These are phyloP conservation scores for Leptobrachium leishanense DNA, from an alignment of 2,113 vertebrate genomes.

Conservation along the genomic window DNA sequence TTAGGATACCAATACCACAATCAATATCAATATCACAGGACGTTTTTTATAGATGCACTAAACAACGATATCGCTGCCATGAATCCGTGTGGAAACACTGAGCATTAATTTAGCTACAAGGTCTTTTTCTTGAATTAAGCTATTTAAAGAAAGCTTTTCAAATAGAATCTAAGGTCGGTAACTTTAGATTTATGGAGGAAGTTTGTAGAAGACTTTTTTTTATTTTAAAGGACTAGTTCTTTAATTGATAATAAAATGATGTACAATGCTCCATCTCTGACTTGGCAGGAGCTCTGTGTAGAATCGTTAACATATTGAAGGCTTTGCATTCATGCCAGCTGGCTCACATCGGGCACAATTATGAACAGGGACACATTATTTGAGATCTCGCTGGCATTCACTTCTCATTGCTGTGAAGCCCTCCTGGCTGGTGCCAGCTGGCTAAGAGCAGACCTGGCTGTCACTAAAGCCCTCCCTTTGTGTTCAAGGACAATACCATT, in stretches of 20 bases:
- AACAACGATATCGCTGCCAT: too few species aligned
- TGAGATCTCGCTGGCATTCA: slow-evolving; percentile 32
- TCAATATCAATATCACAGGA: too few species aligned
- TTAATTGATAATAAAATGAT: slow-evolving; percentile 33
- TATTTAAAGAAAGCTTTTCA: background rate
- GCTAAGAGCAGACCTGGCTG: slow-evolving; percentile 1
- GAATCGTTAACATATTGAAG: slow-evolving; percentile 35
- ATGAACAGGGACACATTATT: slow-evolving; percentile 44
- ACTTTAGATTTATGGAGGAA: slow-evolving; percentile 17
- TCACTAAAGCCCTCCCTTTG: slow-evolving; percentile 14
- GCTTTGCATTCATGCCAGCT: slow-evolving; percentile 40
- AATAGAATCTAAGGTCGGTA: background rate
- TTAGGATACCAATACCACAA: too few species aligned
- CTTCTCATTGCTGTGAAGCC: slow-evolving; percentile 31
- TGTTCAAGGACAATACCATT: slow-evolving; percentile 33
- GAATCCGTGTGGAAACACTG: too few species aligned
- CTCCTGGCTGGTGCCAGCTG: slow-evolving; percentile 31
- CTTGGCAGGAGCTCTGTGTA: slow-evolving; percentile 32
- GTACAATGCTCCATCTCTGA: slow-evolving; percentile 14
- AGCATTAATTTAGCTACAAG: too few species aligned
- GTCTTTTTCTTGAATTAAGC: background rate
- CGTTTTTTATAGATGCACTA: too few species aligned
- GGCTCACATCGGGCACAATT: slow-evolving; percentile 32
- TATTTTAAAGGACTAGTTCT: slow-evolving; percentile 9
- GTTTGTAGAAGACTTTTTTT: slow-evolving; percentile 9